These are phyloP conservation scores for Sarcophaga peregrina DNA, from an alignment of 1,140 invertebrate genomes.

Conservation along the genomic window DNA sequence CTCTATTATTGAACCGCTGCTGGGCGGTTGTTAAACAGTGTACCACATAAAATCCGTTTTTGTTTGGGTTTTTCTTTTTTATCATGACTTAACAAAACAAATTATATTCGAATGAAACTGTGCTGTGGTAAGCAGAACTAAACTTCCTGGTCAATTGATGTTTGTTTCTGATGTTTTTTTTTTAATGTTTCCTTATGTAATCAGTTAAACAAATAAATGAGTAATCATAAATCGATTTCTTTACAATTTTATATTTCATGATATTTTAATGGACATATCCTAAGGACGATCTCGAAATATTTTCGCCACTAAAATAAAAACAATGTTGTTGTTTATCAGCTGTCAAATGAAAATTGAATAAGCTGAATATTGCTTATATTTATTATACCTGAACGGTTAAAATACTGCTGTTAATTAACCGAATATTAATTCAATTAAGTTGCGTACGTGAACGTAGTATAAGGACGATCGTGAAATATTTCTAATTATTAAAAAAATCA, in stretches of 20 bases:
- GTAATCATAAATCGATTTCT: background rate
- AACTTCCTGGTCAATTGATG: slow-evolving; percentile 8
- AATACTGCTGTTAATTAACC: no score
- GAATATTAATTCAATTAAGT: no score
- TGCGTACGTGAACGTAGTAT: no score
- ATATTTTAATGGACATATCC: background rate
- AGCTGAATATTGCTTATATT: no score
- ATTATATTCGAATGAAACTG: background rate
- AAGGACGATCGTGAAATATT: no score
- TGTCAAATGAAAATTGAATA: no score
- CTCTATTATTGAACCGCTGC: background rate
- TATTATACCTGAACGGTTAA: no score
- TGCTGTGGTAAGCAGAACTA: background rate
- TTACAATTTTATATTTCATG: background rate
- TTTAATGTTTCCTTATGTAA: no score
- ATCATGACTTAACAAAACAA: background rate
- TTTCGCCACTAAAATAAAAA: background rate
- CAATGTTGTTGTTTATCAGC: no score
- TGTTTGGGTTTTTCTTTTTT: slow-evolving; percentile 17
- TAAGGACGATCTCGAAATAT: background rate
- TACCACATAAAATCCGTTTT: slow-evolving; percentile 21
- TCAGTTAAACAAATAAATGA: slow-evolving; percentile 5
- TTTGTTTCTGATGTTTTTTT: background rate
- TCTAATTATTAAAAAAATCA: no score
- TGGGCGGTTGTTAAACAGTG: background rate